Percentiles rank a stretch among this genome's conserved stretches.
phyloP scores from a whole-genome alignment of 2,113 vertebrate species.

The Oxyura jamaicensis region DNA sequence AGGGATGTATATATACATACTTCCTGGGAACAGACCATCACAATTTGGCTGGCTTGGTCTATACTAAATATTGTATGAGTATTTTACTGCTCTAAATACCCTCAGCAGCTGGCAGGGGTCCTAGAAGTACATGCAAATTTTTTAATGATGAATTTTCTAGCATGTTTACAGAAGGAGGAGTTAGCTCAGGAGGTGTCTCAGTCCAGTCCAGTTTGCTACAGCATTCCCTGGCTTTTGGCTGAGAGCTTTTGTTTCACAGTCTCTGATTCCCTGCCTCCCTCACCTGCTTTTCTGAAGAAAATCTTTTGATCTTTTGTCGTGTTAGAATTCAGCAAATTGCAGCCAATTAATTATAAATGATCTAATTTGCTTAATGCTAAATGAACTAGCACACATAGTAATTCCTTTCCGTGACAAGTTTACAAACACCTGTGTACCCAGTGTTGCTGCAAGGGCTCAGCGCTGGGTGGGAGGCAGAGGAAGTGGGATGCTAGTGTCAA shows the following conservation, averaged over 20 bases:
- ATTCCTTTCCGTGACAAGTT: neutral
- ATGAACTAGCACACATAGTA: neutral
- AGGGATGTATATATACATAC: neutral
- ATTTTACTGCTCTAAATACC: neutral
- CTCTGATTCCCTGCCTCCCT: neutral
- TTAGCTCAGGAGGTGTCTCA: neutral
- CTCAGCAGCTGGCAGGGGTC: neutral
- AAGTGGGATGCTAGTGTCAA: neutral
- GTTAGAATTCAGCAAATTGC: neutral
- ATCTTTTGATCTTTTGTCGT: neutral
- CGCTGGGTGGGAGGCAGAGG: neutral
- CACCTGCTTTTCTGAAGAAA: neutral
- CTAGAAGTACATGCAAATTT: rapidly evolving
- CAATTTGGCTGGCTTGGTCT: neutral
- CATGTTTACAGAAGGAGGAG: neutral
- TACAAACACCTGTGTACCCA: neutral
- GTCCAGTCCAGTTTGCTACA: neutral
- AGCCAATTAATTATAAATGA: slow-evolving; percentile 23
- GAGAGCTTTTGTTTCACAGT: neutral
- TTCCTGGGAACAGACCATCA: neutral
- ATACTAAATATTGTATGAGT: neutral
- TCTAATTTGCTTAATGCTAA: neutral
- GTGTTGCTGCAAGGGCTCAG: neutral
- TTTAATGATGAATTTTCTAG: neutral
- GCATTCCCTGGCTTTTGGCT: neutral